Base-by-base conservation (phyloP, 2,113 vertebrate species). In the Alectura lathami region DNA sequence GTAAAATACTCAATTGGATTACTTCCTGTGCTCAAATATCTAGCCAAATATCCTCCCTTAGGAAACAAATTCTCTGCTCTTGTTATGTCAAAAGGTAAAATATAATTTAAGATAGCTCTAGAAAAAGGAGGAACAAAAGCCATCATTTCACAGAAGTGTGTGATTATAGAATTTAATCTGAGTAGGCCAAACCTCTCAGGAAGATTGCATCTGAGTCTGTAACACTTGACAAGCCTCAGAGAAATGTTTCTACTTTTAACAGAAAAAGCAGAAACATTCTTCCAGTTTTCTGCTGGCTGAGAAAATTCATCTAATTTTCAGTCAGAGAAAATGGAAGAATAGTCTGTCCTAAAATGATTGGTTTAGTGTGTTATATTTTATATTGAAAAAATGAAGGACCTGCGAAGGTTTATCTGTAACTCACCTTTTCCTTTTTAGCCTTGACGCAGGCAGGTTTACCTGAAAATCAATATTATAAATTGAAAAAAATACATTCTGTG, bases 381-480 rank as follows among this genome's bases (percentile, higher is more conserved):
- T 81, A 83, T 51, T 8, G 21, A 45, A 85, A 70, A 77, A 86
- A 89, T 29, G 29, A 74, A 74, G 21, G 42, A 86, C 68, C 47
- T 72, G 48, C 56, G 63, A 86, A 88, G 30, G 30, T 84, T 88
- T 93, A 34, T 79, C 43, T 51, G 50, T 83, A 80, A 85, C 59
- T 94, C 74, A 53, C 63, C 47, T 87, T 77, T 87, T 95, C 75
- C 38, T 57, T 95, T 92, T 88, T 34, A 92, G 78, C 87, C 51
- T 89, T 91, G 78, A 63, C 34, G 26, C 38, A 77, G 84, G 59
- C 84, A 91, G 83, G 50, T 83, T 83, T 88, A 80, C 87, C 50
- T 63, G 63, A 89, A 93, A 95, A 91, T 96, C 89, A 91, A 77
- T 96, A 91, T 93, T 88, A 92, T 88, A 74, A 67, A 63, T 67